phyloP scores from a whole-genome alignment of 2,797 vertebrate species.

The Melanotaenia trifasciata region DNA sequence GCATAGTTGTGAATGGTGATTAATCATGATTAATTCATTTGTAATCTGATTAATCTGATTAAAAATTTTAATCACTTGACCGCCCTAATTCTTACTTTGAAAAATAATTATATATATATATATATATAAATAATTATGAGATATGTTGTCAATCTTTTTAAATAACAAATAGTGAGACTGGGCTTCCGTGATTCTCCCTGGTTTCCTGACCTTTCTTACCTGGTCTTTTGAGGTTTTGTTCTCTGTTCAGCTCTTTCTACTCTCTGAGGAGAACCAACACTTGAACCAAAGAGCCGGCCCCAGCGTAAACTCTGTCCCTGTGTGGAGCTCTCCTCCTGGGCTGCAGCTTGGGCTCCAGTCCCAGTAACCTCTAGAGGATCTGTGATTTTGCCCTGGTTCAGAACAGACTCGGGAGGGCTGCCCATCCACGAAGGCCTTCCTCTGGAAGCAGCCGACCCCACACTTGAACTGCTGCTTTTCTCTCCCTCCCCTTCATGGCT shows the following conservation, averaged over 20 bases:
- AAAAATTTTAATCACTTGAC: no score
- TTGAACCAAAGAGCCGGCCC: conserved; percentile 92
- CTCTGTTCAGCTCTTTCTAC: conserved; percentile 79
- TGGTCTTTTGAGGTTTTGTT: conserved; percentile 61
- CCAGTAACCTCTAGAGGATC: conserved; percentile 34
- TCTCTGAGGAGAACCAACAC: conserved; percentile 74
- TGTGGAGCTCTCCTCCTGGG: conserved; percentile 53
- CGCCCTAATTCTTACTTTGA: no score
- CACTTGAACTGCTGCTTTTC: conserved; percentile 46
- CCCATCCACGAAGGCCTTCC: conserved; percentile 94
- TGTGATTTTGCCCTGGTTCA: conserved; percentile 84
- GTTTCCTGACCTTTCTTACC: conserved; percentile 14
- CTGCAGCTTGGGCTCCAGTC: conserved; percentile 18
- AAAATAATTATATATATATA: no score
- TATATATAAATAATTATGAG: no score
- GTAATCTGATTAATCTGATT: no score
- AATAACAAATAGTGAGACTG: no score
- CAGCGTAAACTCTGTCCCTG: conserved; percentile 85
- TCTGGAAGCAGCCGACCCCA: conserved; percentile 56
- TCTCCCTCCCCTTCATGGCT: conserved; percentile 76
- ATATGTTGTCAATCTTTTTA: no score
- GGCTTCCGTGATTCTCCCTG: no score
- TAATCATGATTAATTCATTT: no score
- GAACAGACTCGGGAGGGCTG: conserved; percentile 92
- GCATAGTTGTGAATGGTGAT: no score